Percentiles rank a stretch among this genome's conserved stretches.
Conservation (phyloP, 2,113 vertebrate species). For the Rynchops niger region DNA sequence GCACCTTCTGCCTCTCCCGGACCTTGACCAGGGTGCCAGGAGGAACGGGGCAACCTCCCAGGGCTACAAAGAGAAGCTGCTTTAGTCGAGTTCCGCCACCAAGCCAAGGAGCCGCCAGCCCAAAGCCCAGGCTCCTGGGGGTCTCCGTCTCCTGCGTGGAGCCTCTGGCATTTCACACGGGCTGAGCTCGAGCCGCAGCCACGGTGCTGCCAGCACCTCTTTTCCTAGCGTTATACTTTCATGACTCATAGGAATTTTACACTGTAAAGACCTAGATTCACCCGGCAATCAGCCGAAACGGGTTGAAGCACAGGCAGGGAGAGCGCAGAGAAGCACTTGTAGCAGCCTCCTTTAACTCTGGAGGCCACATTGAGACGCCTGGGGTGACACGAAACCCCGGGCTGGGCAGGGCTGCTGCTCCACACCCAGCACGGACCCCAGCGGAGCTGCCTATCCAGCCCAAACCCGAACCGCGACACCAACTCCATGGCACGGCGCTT, state of each 20-base stretch:
- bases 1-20: background rate
- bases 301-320: background rate
- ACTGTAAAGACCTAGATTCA: background rate
- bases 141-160: rapidly evolving
- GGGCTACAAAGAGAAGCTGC: background rate
- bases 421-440: background rate
- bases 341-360: background rate
- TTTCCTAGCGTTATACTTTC: rapidly evolving
- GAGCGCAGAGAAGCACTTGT: background rate
- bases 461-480: background rate
- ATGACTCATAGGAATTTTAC: background rate
- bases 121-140: background rate
- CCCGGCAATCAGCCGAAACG: background rate
- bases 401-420: background rate
- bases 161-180: rapidly evolving
- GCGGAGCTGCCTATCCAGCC: background rate
- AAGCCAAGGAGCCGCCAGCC: background rate
- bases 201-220: background rate
- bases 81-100: rapidly evolving
- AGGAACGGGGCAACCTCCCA: background rate
- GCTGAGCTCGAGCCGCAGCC: background rate
- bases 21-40: rapidly evolving
- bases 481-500: rapidly evolving
- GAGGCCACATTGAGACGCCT: background rate
- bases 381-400: rapidly evolving